Evolutionary conservation across 2,113 vertebrate species (phyloP), one percentile per base, ranked within the genome.

Genomic region (Gadus chalcogrammus): DNA sequence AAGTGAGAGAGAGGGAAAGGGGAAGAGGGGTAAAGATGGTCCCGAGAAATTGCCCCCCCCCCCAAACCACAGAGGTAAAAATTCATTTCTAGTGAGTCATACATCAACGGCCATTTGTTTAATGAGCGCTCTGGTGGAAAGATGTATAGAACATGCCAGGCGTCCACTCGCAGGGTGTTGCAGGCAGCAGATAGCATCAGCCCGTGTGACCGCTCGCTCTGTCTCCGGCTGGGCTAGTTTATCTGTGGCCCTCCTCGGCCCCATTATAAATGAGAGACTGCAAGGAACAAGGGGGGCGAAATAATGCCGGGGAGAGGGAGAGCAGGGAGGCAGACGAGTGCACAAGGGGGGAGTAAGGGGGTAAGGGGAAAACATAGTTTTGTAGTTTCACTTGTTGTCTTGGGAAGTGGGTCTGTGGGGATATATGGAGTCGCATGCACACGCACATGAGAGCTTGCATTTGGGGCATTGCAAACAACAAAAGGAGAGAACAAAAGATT

Each of bases 81-180:
- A 93, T 93, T 92, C 90, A 93, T 94, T 94, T 94, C 91, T 94
- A 90, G 91, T 93, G 92, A 93, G 88, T 92, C 82, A 94, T 92
- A 93, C 84, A 94, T 95, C 93, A 95, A 86, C 78, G 66, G 69
- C 89, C 73, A 91, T 95, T 95, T 95, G 94, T 95, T 96, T 95
- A 96, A 96, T 94, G 94, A 94, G 93, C 91, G 82, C 92, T 90
- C 93, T 92, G 93, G 92, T 81, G 89, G 88, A 93, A 95, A 96
- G 95, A 96, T 93, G 93, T 94, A 95, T 94, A 95, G 93, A 95
- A 94, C 92, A 94, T 93, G 94, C 94, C 95, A 95, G 93, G 91
- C 87, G 91, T 93, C 92, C 93, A 83, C 91, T 94, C 93, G 93
- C 92, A 89, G 93, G 79, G 93, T 91, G 88, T 94, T 92, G 92